Evolutionary conservation across 2,888 invertebrate species (phyloP).

Genomic region (Brenthis ino): DNA sequence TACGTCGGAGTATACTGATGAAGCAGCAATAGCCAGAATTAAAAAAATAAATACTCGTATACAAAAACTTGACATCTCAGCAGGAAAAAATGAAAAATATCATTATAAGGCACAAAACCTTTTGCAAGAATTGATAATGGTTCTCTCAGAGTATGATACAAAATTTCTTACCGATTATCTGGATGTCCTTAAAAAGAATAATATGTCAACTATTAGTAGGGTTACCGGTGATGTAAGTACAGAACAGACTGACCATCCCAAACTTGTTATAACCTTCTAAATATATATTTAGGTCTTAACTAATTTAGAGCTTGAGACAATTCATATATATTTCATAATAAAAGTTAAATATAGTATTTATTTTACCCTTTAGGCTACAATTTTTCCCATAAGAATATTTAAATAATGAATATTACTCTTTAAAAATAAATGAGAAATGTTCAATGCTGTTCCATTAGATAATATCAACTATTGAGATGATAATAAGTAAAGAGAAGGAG

Average conservation of each 20-base stretch:
- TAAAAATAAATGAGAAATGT: background rate
- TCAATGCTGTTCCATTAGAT: slow-evolving; percentile 1
- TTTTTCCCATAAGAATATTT: too few relatives aligned
- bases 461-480: slow-evolving; percentile 5
- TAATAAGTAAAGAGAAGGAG: background rate
- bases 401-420: too few relatives aligned
- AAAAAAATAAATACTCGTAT: background rate
- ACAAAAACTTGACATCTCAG: background rate
- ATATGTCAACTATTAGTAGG: background rate
- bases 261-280: background rate
- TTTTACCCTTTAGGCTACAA: too few relatives aligned
- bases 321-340: too few relatives aligned
- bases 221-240: slow-evolving; percentile 6
- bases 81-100: background rate
- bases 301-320: too few relatives aligned
- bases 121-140: background rate
- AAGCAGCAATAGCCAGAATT: background rate
- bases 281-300: too few relatives aligned
- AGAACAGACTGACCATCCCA: background rate
- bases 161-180: slow-evolving; percentile 3
- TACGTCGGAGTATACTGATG: background rate
- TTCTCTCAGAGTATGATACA: slow-evolving; percentile 1
- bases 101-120: background rate
- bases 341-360: too few relatives aligned
- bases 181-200: background rate